A percentile compares a stretch with the other conserved stretches of the same genome.
phyloP scores from a whole-genome alignment of 1,140 invertebrate genomes.

The Aphelinus atriplicis region DNA sequence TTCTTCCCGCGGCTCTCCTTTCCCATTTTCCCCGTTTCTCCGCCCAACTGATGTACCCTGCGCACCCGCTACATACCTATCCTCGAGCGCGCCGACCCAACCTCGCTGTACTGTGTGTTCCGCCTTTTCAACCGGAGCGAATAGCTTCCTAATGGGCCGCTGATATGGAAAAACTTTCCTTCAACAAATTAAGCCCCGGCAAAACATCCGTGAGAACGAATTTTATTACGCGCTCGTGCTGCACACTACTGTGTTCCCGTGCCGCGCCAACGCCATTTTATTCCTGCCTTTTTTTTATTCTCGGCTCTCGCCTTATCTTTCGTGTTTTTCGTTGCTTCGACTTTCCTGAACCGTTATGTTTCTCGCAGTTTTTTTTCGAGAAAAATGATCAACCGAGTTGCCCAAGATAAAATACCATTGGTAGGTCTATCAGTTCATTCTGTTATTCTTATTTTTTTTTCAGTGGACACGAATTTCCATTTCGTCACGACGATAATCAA shows the following conservation, averaged over 20 bases:
- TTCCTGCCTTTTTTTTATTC: background rate
- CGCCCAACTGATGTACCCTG: background rate
- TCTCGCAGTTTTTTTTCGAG: too few species aligned
- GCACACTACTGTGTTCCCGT: slow-evolving; percentile 25
- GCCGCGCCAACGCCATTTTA: background rate
- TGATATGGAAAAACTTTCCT: slow-evolving; percentile 40
- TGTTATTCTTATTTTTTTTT: too few species aligned
- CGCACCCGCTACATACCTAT: too few species aligned
- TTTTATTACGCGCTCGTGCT: slow-evolving; percentile 37
- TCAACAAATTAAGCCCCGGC: slow-evolving; percentile 20
- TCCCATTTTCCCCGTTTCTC: background rate
- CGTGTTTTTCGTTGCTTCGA: background rate
- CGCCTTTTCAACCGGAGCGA: slow-evolving; percentile 3
- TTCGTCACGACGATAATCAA: too few species aligned
- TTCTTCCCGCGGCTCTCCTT: slow-evolving; percentile 9
- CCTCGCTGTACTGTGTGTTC: too few species aligned
- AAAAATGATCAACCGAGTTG: too few species aligned
- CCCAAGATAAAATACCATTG: too few species aligned
- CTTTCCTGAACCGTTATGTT: too few species aligned
- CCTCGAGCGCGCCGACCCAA: too few species aligned
- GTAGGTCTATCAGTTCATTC: too few species aligned
- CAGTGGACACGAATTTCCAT: too few species aligned
- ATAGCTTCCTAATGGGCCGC: slow-evolving; percentile 38
- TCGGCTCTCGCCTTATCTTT: too few species aligned
- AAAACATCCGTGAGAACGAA: slow-evolving; percentile 35